These are phyloP conservation scores for Aphelenchoides fujianensis DNA, from an alignment of 1,140 invertebrate species.

Conservation along the genomic window DNA sequence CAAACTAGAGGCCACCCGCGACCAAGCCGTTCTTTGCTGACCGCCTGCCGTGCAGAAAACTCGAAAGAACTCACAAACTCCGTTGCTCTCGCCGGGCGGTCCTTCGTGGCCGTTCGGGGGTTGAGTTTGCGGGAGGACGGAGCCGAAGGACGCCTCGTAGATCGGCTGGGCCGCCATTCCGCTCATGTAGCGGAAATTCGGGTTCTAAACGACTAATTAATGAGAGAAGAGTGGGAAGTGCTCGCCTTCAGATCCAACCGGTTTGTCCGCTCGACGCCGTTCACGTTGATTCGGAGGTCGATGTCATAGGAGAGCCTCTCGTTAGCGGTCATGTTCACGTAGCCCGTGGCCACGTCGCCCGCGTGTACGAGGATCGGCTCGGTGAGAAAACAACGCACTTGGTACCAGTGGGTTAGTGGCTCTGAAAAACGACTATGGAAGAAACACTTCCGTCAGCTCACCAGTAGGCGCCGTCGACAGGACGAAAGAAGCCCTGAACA, in stretches of 20 bases:
- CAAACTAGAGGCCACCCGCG: too few species aligned
- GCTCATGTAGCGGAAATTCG: conserved; percentile 19
- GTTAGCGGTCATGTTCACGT: conserved; percentile 84
- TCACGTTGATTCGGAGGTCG: conserved; percentile 86
- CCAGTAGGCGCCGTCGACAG: conserved; percentile 94
- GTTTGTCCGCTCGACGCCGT: conserved; percentile 74
- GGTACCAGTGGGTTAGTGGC: conserved; percentile 99
- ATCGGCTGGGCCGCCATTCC: not conserved
- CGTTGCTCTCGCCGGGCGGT: too few species aligned
- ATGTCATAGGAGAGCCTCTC: conserved; percentile 98
- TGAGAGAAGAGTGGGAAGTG: conserved; percentile 96
- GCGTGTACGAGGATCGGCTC: conserved; percentile 89
- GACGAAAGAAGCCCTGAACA: conserved; percentile 78
- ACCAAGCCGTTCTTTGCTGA: too few species aligned
- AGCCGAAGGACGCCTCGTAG: not conserved
- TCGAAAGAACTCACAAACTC: too few species aligned
- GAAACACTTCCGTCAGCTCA: too few species aligned
- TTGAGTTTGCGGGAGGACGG: not conserved
- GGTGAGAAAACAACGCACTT: conserved; percentile 90
- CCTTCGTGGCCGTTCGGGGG: too few species aligned
- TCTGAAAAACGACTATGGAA: too few species aligned
- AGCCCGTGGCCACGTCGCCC: conserved; percentile 83
- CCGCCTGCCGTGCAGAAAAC: too few species aligned
- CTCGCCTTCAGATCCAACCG: conserved; percentile 94
- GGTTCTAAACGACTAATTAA: too few species aligned